phyloP scores from a whole-genome alignment of 1,140 invertebrate species.

The Nomia melanderi region DNA sequence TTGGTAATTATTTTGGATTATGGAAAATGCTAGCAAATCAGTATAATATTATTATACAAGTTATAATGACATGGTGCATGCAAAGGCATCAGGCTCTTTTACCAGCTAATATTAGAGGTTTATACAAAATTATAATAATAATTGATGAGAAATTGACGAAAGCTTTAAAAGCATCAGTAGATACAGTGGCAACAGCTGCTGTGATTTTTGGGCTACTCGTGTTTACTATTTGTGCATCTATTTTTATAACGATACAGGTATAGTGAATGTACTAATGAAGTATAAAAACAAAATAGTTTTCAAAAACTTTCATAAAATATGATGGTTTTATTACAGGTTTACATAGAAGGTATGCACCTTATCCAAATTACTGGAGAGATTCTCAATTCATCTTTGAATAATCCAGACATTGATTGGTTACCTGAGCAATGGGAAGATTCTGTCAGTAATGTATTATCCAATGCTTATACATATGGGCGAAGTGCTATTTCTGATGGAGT shows the following conservation, averaged over 20 bases:
- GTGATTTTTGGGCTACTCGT: slow-evolving; percentile 83
- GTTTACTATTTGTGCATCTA: slow-evolving; percentile 79
- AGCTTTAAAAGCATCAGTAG: slow-evolving; percentile 81
- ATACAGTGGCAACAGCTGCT: slow-evolving; percentile 83
- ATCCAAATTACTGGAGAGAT: slow-evolving; percentile 93
- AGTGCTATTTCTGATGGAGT: slow-evolving; percentile 92
- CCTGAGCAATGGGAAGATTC: slow-evolving; percentile 87
- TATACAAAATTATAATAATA: slow-evolving; percentile 81
- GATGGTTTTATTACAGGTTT: slow-evolving; percentile 85
- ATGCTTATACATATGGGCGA: slow-evolving; percentile 94
- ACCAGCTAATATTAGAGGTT: slow-evolving; percentile 83
- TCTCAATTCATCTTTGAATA: slow-evolving; percentile 93
- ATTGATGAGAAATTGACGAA: slow-evolving; percentile 79
- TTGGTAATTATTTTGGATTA: slow-evolving; percentile 81
- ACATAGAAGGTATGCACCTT: slow-evolving; percentile 96
- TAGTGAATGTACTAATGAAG: slow-evolving; percentile 25
- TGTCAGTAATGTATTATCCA: slow-evolving; percentile 93
- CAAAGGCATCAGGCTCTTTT: slow-evolving; percentile 82
- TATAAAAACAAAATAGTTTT: neutral
- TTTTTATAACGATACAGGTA: slow-evolving; percentile 85
- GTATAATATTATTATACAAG: slow-evolving; percentile 59
- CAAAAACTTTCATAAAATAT: slow-evolving; percentile 24
- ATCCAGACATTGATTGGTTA: slow-evolving; percentile 88
- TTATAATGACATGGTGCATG: slow-evolving; percentile 75
- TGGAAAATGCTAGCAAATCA: slow-evolving; percentile 76